These are phyloP conservation scores for Acanthochromis polyacanthus DNA, from an alignment of 2,113 vertebrate genomes.

Conservation along the genomic window DNA sequence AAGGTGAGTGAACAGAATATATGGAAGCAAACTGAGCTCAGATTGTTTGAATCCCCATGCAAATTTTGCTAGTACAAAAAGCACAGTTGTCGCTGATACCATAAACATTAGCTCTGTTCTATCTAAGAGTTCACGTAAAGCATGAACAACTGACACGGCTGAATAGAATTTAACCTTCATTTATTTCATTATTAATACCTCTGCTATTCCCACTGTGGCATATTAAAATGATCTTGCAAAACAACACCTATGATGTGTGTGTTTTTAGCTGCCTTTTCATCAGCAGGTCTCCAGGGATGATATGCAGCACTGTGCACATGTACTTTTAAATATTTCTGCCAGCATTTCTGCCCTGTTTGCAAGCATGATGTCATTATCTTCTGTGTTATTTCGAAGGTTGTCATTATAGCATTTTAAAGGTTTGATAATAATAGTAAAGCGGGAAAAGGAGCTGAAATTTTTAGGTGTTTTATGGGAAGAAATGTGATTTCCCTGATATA, in stretches of 20 bases:
- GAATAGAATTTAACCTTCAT: not conserved
- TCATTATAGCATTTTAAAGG: too few relatives aligned
- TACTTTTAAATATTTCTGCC: too few relatives aligned
- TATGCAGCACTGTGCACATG: too few relatives aligned
- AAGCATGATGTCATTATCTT: too few relatives aligned
- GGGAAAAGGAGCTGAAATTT: not conserved
- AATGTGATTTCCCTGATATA: not conserved
- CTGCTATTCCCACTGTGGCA: too few relatives aligned
- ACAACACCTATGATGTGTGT: too few relatives aligned
- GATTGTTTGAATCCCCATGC: not conserved
- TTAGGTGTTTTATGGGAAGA: not conserved
- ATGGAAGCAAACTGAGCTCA: slow-evolving; percentile 1
- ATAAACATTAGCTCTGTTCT: not conserved
- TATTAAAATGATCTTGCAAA: too few relatives aligned
- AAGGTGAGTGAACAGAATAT: slow-evolving; percentile 21
- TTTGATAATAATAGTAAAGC: not conserved
- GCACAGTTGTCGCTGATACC: not conserved
- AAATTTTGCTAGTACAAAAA: not conserved
- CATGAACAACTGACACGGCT: not conserved
- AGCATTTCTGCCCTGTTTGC: too few relatives aligned
- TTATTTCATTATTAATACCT: too few relatives aligned
- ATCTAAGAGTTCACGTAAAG: not conserved
- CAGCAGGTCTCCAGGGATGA: too few relatives aligned
- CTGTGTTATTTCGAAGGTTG: too few relatives aligned
- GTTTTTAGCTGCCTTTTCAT: too few relatives aligned